These are phyloP conservation scores for Lutraria lutraria DNA, from an alignment of 2,888 invertebrate genomes.

Conservation along the genomic window DNA sequence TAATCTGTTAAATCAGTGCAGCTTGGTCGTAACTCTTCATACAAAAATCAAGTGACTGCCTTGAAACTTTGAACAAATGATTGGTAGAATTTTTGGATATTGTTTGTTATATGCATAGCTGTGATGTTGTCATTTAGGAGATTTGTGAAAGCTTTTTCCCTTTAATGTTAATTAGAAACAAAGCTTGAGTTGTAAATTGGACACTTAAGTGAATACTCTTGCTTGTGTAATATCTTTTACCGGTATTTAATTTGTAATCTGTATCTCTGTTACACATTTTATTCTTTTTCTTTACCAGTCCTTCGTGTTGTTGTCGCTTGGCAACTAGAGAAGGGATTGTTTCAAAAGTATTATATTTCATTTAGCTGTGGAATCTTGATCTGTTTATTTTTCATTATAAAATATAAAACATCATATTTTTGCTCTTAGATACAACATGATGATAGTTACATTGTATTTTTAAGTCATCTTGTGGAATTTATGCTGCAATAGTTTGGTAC, in stretches of 20 bases:
- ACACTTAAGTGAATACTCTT: not conserved
- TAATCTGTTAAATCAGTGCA: too few relatives aligned
- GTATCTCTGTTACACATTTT: not conserved
- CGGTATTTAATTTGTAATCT: not conserved
- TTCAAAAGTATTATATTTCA: not conserved
- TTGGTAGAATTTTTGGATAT: not conserved
- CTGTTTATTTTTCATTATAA: not conserved
- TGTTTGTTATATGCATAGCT: slow-evolving; percentile 12
- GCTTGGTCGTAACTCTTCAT: too few relatives aligned
- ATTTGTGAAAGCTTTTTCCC: not conserved
- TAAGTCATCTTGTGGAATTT: not conserved
- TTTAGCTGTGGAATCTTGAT: not conserved
- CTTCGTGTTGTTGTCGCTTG: not conserved
- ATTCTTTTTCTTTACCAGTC: not conserved
- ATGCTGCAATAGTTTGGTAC: not conserved
- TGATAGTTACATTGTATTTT: not conserved
- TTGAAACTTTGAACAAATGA: too few relatives aligned
- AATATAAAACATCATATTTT: not conserved
- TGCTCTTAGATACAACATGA: not conserved
- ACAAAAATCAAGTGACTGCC: too few relatives aligned
- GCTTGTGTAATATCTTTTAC: not conserved
- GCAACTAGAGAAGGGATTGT: not conserved
- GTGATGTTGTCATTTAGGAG: slow-evolving; percentile 1
- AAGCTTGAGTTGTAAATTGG: not conserved
- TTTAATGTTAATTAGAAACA: not conserved